Conservation (phyloP, 2,113 vertebrate species). For the Tauraco erythrolophus region DNA sequence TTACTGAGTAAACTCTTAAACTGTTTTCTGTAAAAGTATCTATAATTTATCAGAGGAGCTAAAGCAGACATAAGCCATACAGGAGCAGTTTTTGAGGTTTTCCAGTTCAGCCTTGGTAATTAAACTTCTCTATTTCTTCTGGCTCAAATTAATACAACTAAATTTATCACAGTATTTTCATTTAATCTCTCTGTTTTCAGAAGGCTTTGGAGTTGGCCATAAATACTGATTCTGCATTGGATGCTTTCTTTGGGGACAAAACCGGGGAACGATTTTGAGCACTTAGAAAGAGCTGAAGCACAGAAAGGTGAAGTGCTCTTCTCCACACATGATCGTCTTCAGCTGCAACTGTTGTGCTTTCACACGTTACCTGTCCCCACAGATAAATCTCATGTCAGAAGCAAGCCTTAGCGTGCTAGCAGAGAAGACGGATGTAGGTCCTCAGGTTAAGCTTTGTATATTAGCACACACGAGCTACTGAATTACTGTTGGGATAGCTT, state of each 20-base stretch:
- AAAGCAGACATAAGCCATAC: background rate
- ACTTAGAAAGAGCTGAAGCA: background rate
- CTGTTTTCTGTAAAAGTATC: background rate
- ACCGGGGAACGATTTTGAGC: background rate
- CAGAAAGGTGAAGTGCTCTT: background rate
- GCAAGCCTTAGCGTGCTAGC: background rate
- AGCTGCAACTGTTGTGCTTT: background rate
- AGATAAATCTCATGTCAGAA: background rate
- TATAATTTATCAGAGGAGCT: background rate
- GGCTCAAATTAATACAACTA: background rate
- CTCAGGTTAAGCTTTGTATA: background rate
- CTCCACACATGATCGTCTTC: background rate
- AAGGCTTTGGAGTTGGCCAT: background rate
- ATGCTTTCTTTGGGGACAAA: background rate
- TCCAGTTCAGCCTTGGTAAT: slow-evolving; percentile 6
- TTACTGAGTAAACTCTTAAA: background rate
- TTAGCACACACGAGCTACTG: background rate
- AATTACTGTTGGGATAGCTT: background rate
- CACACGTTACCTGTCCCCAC: background rate
- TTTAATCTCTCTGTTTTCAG: slow-evolving; percentile 40
- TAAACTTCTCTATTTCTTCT: slow-evolving; percentile 30
- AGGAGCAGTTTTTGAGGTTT: slow-evolving; percentile 35
- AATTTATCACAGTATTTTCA: slow-evolving; percentile 39
- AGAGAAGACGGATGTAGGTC: background rate
- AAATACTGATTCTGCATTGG: background rate